A percentile compares a stretch with the other conserved stretches of the same genome.
phyloP scores from a whole-genome alignment of 2,113 vertebrate species.

The Nesoenas mayeri region DNA sequence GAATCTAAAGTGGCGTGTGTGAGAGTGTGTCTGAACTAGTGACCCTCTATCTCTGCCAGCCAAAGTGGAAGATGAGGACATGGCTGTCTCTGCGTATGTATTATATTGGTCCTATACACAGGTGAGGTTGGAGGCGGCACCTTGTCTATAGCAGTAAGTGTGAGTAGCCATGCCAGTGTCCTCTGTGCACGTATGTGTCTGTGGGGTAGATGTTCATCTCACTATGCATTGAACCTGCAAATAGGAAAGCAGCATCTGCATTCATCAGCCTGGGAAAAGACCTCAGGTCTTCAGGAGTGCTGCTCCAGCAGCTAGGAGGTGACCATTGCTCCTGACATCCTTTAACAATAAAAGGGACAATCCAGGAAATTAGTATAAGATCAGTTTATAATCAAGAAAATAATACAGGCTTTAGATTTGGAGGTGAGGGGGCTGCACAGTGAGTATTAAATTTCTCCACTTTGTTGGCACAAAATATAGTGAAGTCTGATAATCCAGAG shows the following conservation, averaged over 20 bases:
- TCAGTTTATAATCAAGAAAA: background rate
- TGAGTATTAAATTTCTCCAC: background rate
- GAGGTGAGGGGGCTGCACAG: background rate
- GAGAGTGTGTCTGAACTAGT: accelerated
- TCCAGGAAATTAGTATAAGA: background rate
- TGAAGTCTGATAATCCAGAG: background rate
- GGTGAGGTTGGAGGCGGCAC: background rate
- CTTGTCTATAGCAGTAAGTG: background rate
- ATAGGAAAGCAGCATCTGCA: background rate
- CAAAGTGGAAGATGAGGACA: too few species aligned
- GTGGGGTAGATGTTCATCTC: background rate
- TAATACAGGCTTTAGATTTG: background rate
- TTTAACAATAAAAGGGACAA: background rate
- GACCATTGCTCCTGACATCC: background rate
- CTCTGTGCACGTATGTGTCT: background rate
- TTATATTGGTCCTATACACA: background rate
- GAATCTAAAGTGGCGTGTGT: background rate
- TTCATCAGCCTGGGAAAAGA: background rate
- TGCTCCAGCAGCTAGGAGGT: background rate
- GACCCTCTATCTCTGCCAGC: background rate
- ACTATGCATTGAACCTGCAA: background rate
- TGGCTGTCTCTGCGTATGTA: background rate
- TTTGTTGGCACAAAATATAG: background rate
- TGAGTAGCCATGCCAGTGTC: background rate
- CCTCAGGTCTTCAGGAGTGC: accelerated